A percentile compares a stretch with the other conserved stretches of the same genome.
These are phyloP conservation scores for Torymus texanus DNA, from an alignment of 2,888 invertebrate species.

Conservation along the genomic window DNA sequence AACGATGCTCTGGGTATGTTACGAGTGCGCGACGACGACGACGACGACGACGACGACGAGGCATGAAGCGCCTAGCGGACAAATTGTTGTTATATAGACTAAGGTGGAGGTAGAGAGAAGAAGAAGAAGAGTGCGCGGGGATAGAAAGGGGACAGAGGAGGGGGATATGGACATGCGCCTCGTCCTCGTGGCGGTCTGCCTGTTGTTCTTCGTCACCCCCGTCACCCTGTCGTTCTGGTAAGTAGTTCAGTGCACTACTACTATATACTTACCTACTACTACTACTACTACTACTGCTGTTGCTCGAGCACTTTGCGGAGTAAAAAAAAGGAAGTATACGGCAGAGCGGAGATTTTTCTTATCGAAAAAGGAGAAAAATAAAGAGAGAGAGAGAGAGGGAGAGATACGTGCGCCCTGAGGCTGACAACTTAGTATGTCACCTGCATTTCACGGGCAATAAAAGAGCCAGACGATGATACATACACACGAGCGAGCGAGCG, in stretches of 20 bases:
- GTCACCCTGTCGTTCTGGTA: constrained; percentile 92
- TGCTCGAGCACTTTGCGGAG: too few species aligned
- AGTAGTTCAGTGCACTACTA: constrained; percentile 75
- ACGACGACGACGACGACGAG: too few species aligned
- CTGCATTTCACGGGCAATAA: constrained; percentile 39
- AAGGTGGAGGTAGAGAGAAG: constrained; percentile 39
- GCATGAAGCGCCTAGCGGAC: too few species aligned
- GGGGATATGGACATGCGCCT: constrained; percentile 80
- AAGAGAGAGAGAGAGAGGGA: too few species aligned
- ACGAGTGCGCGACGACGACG: too few species aligned
- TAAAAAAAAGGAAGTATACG: too few species aligned
- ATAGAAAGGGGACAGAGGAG: constrained; percentile 40
- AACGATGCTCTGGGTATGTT: too few species aligned
- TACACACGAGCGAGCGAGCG: not conserved
- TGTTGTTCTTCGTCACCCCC: constrained; percentile 91
- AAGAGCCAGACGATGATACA: not conserved
- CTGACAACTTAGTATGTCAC: constrained; percentile 37
- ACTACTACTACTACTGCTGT: too few species aligned
- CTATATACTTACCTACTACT: too few species aligned
- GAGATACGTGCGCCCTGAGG: too few species aligned
- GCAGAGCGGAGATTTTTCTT: not conserved
- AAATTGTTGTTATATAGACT: constrained; percentile 38
- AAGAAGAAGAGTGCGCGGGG: not conserved
- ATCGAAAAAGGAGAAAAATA: not conserved
- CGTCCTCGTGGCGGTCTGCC: constrained; percentile 88